These are phyloP conservation scores for Sylvia borin DNA, from an alignment of 2,797 vertebrate genomes.

Conservation along the genomic window DNA sequence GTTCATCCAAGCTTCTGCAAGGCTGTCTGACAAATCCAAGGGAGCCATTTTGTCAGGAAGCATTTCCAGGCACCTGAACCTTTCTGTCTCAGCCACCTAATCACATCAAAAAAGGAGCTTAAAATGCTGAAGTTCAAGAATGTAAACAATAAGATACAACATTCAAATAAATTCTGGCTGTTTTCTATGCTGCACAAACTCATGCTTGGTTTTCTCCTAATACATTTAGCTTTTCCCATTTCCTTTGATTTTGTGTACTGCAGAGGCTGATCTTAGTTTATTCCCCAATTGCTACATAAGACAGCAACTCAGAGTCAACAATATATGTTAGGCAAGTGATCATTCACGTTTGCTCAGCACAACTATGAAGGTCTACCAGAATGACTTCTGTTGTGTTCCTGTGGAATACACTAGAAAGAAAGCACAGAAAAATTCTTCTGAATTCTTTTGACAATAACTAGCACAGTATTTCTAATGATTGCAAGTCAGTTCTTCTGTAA, in stretches of 20 bases:
- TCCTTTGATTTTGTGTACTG: background rate
- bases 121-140: background rate
- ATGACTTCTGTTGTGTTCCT: background rate
- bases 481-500: background rate
- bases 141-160: background rate
- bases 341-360: background rate
- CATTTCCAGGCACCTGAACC: accelerated
- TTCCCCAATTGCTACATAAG: background rate
- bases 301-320: background rate
- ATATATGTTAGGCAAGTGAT: background rate
- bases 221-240: background rate
- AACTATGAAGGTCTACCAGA: background rate
- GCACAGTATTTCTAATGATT: background rate
- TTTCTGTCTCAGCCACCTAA: background rate
- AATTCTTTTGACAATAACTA: background rate
- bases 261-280: background rate
- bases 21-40: background rate
- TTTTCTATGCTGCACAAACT: background rate
- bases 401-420: background rate
- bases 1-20: background rate
- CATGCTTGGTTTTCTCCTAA: background rate
- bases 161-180: background rate
- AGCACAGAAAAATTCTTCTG: background rate
- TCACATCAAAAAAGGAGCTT: background rate
- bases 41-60: background rate